phyloP scores from a whole-genome alignment of 2,888 invertebrate species.

The Cheilosia variabilis region DNA sequence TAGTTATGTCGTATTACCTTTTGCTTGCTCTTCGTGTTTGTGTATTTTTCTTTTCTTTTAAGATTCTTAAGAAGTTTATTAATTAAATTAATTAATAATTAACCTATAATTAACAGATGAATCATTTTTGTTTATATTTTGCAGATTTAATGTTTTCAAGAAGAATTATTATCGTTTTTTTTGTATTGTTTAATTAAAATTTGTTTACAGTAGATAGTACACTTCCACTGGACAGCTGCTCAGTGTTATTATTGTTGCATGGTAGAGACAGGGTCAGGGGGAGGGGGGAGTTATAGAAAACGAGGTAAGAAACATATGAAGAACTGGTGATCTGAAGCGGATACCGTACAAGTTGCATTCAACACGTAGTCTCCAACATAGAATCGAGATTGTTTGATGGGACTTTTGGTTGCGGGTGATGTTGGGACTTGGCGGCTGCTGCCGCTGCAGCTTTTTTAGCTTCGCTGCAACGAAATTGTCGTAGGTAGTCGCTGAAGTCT shows the following conservation, averaged over 20 bases:
- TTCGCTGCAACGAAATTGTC: slow-evolving; percentile 78
- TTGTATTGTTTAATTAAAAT: slow-evolving; percentile 34
- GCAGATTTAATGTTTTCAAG: slow-evolving; percentile 70
- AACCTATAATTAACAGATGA: slow-evolving; percentile 74
- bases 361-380: slow-evolving; percentile 83
- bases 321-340: slow-evolving; percentile 38
- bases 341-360: slow-evolving; percentile 40
- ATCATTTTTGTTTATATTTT: slow-evolving; percentile 46
- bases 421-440: slow-evolving; percentile 59
- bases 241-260: slow-evolving; percentile 18
- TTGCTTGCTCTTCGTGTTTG: slow-evolving; percentile 63
- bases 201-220: slow-evolving; percentile 63
- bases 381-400: slow-evolving; percentile 79
- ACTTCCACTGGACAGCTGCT: slow-evolving; percentile 56
- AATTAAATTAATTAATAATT: slow-evolving; percentile 73
- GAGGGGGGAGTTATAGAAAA: not conserved
- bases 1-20: slow-evolving; percentile 71
- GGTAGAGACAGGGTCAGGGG: not conserved
- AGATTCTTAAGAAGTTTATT: slow-evolving; percentile 68
- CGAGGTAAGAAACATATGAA: slow-evolving; percentile 19
- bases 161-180: slow-evolving; percentile 71
- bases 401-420: slow-evolving; percentile 74
- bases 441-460: slow-evolving; percentile 77
- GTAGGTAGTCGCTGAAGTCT: slow-evolving; percentile 78
- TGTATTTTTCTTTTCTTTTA: slow-evolving; percentile 21